Evolutionary conservation across 2,113 vertebrate species (phyloP), one percentile per base, ranked within the genome.

Genomic region (Cottus gobio): DNA sequence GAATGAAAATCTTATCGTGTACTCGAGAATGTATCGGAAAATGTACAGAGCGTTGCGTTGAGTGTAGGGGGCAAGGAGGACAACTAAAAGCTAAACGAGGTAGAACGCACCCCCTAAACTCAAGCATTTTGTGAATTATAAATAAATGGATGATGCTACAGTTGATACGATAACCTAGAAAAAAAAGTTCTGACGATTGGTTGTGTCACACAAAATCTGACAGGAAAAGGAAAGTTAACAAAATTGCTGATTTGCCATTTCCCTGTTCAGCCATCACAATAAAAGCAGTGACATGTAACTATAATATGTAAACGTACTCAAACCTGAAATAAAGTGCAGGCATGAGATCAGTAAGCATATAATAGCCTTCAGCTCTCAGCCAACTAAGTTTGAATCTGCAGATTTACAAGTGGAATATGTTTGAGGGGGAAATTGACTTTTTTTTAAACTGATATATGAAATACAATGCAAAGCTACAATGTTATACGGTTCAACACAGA

Each of bases 261-360:
- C 42, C 75, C 39, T 5, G 1, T 57, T 77, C 26, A 62, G 52
- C 57, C 9, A 57, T 44, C 22, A 85, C 58, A 65, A 75, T 83
- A 69, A 76, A 86, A 85, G 75, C 71, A 75, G 52, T 62, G 64
- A 84, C 81, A 88, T 70, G 76, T 20, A 83, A 72, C 61, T 44
- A 70, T 34, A 79, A 75, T 62, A 86, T 85, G 60, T 69, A 50
- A 89, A 86, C 74, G 66, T 67, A 84, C 79, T 78, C 79, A 77
- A 88, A 91, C 89, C 75, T 75, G 83, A 89, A 80, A 94, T 93
- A 95, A 96, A 96, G 95, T 96, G 95, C 95, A 95, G 94, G 91
- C 92, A 90, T 88, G 87, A 93, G 82, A 85, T 86, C 89, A 75
- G 92, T 69, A 64, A 88, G 82, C 84, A 61, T 79, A 52, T 50